A percentile compares a stretch with the other conserved stretches of the same genome.
Evolutionary conservation across 2,797 vertebrate species (phyloP).

Genomic region (Silurus lanzhouensis): DNA sequence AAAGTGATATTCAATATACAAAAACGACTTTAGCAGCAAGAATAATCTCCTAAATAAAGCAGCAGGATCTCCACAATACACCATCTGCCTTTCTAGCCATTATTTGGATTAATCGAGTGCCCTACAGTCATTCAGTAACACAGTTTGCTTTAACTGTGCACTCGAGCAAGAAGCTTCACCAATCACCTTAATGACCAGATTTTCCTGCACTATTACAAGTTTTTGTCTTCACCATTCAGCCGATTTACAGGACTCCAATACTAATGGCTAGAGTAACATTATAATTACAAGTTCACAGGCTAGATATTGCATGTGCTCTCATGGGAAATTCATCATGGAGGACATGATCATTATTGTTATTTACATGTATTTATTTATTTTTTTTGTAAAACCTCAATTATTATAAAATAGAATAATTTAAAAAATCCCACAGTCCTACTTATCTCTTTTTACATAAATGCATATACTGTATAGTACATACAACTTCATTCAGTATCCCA

Average conservation of each 20-base stretch:
- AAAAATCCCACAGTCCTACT: background rate
- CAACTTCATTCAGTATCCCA: background rate
- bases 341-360: background rate
- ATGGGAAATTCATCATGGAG: conserved; percentile 3
- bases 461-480: background rate
- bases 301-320: conserved; percentile 9
- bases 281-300: conserved; percentile 28
- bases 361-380: background rate
- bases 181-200: conserved; percentile 52
- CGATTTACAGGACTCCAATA: conserved; percentile 38
- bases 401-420: background rate
- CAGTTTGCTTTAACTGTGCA: conserved; percentile 42
- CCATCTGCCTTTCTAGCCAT: conserved; percentile 50
- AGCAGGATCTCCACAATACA: conserved; percentile 37
- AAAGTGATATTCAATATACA: conserved; percentile 45
- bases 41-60: conserved; percentile 55
- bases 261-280: conserved; percentile 19
- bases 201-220: conserved; percentile 34
- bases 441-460: background rate
- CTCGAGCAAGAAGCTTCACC: conserved; percentile 28
- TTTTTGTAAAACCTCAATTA: background rate
- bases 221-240: conserved; percentile 47
- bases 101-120: conserved; percentile 57
- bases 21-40: conserved; percentile 39
- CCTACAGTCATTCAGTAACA: conserved; percentile 33